A percentile compares a stretch with the other conserved stretches of the same genome.
Conservation (phyloP, 2,888 invertebrate genomes). For the Neria commutata region DNA sequence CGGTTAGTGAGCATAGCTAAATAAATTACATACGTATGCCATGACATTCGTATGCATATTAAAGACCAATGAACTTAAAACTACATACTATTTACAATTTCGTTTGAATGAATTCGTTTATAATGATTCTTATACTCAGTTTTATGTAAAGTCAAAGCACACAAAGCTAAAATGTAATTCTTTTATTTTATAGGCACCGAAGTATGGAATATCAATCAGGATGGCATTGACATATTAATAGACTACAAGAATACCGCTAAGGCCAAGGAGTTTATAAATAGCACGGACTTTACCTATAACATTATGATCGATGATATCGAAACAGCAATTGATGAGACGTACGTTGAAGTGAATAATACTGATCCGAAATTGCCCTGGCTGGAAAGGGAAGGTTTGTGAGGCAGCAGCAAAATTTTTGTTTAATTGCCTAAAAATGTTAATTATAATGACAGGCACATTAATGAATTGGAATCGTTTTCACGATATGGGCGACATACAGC, state of each 20-base stretch:
- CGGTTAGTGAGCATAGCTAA: conserved; percentile 40
- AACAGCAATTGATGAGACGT: conserved; percentile 69
- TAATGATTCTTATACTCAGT: no score
- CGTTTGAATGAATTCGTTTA: no score
- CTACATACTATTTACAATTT: no score
- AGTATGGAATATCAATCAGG: conserved; percentile 60
- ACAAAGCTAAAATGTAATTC: no score
- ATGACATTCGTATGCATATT: no score
- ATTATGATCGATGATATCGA: conserved; percentile 80
- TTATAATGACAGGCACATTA: conserved; percentile 39
- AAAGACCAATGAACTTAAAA: no score
- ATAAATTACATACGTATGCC: no score
- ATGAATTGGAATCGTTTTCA: conserved; percentile 81
- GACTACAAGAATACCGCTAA: conserved; percentile 64
- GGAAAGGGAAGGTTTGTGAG: conserved; percentile 40
- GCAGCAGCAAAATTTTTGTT: background rate
- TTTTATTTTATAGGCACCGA: conserved; percentile 46
- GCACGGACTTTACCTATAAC: conserved; percentile 69
- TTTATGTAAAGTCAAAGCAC: no score
- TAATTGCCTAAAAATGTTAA: background rate
- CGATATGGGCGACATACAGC: conserved; percentile 70
- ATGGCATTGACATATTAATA: conserved; percentile 72
- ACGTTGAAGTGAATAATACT: conserved; percentile 71
- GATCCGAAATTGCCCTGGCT: conserved; percentile 61
- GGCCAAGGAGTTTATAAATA: conserved; percentile 68